Evolutionary conservation across 2,113 vertebrate species (phyloP).

Genomic region (Zapus hudsonius): DNA sequence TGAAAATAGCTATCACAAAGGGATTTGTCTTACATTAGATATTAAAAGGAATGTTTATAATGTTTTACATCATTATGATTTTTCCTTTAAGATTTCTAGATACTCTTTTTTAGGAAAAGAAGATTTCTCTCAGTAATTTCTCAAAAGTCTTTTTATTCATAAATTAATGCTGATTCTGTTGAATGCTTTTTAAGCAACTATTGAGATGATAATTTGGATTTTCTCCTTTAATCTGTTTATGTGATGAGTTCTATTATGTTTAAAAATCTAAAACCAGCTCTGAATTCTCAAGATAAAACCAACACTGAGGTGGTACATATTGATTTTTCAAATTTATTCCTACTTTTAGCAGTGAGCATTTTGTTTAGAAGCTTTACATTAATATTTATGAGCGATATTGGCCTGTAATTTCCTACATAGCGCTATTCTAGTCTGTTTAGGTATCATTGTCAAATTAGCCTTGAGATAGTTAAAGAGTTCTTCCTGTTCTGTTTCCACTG

Average conservation of each 20-base stretch:
- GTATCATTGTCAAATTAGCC: not conserved
- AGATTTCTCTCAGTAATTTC: not conserved
- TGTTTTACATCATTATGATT: constrained; percentile 23
- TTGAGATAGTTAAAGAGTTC: not conserved
- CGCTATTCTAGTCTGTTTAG: not conserved
- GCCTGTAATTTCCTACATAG: not conserved
- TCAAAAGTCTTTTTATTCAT: not conserved
- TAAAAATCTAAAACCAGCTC: constrained; percentile 15
- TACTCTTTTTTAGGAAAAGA: not conserved
- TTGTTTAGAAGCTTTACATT: constrained; percentile 6
- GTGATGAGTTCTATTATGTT: constrained; percentile 1
- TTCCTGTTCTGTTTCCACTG: not conserved
- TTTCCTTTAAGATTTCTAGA: not conserved
- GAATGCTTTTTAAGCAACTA: not conserved
- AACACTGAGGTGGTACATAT: not conserved
- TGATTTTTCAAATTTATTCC: constrained; percentile 36
- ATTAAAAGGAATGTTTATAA: not conserved
- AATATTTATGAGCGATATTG: not conserved
- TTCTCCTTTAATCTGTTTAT: constrained; percentile 37
- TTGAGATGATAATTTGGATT: constrained; percentile 23
- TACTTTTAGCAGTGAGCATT: constrained; percentile 7
- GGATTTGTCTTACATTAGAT: not conserved
- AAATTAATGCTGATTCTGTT: constrained; percentile 17
- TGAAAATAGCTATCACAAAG: not conserved
- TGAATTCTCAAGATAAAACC: not conserved